These are phyloP conservation scores for Medauroidea extradentata DNA, from an alignment of 1,140 invertebrate genomes.

Conservation along the genomic window DNA sequence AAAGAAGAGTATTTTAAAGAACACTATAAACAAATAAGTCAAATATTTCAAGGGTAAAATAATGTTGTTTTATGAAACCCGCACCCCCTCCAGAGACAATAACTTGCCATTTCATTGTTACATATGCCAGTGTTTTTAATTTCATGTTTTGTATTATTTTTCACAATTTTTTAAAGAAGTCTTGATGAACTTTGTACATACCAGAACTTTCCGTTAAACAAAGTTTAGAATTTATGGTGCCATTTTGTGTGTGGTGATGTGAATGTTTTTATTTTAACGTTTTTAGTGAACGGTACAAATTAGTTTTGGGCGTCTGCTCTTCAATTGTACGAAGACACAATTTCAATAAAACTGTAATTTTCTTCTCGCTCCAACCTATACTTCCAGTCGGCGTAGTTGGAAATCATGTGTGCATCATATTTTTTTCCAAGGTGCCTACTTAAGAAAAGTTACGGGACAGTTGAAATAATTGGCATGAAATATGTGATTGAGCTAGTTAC, in stretches of 20 bases:
- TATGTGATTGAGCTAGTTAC: background rate
- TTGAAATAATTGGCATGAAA: background rate
- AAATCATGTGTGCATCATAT: too few species aligned
- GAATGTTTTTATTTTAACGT: background rate
- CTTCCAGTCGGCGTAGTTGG: slow-evolving; percentile 1
- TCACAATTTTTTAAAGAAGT: background rate
- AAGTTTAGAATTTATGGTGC: background rate
- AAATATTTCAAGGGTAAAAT: background rate
- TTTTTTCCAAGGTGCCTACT: slow-evolving; percentile 11
- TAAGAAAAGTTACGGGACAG: background rate
- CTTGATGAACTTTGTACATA: background rate
- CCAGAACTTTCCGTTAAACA: background rate
- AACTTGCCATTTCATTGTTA: background rate
- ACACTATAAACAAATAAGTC: slow-evolving; percentile 1
- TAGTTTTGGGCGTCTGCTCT: background rate
- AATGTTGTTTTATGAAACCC: slow-evolving; percentile 7
- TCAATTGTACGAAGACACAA: background rate
- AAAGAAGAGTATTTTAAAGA: slow-evolving; percentile 6
- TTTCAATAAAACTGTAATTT: background rate
- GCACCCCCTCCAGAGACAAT: background rate
- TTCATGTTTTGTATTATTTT: slow-evolving; percentile 2
- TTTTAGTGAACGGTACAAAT: background rate
- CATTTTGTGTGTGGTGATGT: background rate
- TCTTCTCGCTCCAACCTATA: background rate
- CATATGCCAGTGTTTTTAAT: slow-evolving; percentile 2